Percentiles rank a stretch among this genome's conserved stretches.
phyloP scores from a whole-genome alignment of 2,888 invertebrate species.

The Odontocolon sp. region DNA sequence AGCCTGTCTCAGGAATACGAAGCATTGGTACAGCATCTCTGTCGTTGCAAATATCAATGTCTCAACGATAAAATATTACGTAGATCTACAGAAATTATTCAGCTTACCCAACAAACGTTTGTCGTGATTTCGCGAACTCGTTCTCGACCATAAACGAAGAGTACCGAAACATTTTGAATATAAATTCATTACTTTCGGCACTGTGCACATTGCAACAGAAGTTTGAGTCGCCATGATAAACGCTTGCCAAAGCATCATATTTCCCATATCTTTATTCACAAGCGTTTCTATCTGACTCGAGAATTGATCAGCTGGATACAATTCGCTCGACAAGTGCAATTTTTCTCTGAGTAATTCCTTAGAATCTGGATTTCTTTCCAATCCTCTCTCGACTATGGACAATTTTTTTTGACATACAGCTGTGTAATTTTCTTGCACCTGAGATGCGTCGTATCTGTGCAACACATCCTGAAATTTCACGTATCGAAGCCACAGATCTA shows the following conservation, averaged over 20 bases:
- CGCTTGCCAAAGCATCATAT: conserved; percentile 81
- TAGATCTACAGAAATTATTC: neutral
- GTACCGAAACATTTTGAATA: conserved; percentile 82
- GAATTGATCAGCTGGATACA: conserved; percentile 84
- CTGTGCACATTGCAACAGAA: conserved; percentile 85
- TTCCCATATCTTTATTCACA: conserved; percentile 81
- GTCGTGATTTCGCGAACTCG: conserved; percentile 70
- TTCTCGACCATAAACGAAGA: conserved; percentile 78
- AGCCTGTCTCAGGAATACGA: conserved; percentile 85
- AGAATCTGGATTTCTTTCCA: conserved; percentile 83
- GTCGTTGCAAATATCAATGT: conserved; percentile 14
- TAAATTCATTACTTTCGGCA: conserved; percentile 83
- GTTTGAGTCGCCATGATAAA: conserved; percentile 82
- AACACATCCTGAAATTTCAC: conserved; percentile 82
- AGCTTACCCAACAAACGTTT: conserved; percentile 71
- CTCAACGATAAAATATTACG: too few relatives aligned
- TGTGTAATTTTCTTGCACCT: conserved; percentile 60
- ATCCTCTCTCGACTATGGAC: conserved; percentile 84
- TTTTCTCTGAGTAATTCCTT: conserved; percentile 82
- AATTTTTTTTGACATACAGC: conserved; percentile 83
- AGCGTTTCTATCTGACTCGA: conserved; percentile 81
- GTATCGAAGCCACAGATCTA: conserved; percentile 84
- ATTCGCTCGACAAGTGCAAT: conserved; percentile 81
- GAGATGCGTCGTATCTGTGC: conserved; percentile 38
- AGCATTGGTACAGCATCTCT: conserved; percentile 82